Conservation (phyloP, 2,888 invertebrate genomes). For the Scaeva pyrastri region DNA sequence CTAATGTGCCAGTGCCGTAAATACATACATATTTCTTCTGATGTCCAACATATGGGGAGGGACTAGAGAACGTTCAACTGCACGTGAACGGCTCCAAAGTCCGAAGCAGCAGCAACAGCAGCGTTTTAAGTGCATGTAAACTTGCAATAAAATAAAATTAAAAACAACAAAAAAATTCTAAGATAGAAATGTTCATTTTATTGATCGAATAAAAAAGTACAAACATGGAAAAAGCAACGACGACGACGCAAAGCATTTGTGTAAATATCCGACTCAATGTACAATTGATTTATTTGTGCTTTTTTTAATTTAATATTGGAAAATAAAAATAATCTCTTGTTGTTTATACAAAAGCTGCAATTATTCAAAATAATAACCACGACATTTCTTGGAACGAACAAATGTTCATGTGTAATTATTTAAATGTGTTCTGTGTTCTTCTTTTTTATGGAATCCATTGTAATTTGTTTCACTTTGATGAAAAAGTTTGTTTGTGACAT, state of each 20-base stretch:
- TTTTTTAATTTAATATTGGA: not conserved
- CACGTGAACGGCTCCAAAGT: not conserved
- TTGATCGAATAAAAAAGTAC: not conserved
- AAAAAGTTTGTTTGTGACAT: not conserved
- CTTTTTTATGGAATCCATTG: not conserved
- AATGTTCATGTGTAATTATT: constrained; percentile 6
- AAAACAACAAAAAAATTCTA: not conserved
- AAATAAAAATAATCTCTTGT: not conserved
- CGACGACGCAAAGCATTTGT: not conserved
- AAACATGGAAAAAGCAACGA: not conserved
- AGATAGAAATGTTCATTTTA: constrained; percentile 31
- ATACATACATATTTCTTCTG: constrained; percentile 6
- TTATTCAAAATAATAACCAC: not conserved
- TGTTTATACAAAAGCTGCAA: not conserved
- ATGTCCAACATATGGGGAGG: not conserved
- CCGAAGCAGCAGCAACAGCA: not conserved
- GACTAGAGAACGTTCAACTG: constrained; percentile 12
- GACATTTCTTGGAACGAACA: not conserved
- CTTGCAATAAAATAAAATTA: constrained; percentile 5
- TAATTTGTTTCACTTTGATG: not conserved
- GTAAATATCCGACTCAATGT: not conserved
- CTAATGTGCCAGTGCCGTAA: constrained; percentile 2
- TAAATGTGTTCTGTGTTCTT: not conserved
- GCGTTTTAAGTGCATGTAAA: constrained; percentile 17
- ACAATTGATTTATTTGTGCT: constrained; percentile 15